phyloP scores from a whole-genome alignment of 1,140 invertebrate genomes.

The Aplysia californica region DNA sequence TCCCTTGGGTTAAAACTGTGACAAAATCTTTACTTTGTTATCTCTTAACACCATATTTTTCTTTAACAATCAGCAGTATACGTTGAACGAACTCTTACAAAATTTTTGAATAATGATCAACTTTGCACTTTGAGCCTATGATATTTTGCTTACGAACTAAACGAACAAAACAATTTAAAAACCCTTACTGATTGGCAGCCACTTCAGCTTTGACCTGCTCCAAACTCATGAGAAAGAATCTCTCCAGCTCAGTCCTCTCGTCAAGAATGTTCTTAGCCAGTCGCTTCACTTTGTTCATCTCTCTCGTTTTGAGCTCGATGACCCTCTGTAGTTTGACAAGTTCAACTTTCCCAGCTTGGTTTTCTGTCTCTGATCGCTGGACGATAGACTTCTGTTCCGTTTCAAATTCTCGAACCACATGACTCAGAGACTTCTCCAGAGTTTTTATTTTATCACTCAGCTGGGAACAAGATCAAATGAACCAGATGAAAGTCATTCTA shows the following conservation, averaged over 20 bases:
- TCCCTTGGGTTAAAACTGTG: no score
- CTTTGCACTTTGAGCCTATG: no score
- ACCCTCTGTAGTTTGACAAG: constrained; percentile 63
- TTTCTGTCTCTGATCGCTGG: constrained; percentile 51
- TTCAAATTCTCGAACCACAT: constrained; percentile 65
- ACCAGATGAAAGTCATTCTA: not conserved
- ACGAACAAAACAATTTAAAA: no score
- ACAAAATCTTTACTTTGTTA: no score
- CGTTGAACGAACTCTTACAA: no score
- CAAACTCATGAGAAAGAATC: constrained; percentile 65
- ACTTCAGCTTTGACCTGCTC: constrained; percentile 66
- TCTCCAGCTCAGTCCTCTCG: constrained; percentile 66
- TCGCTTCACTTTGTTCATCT: constrained; percentile 67
- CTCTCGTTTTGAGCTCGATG: constrained; percentile 65
- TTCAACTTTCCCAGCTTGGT: constrained; percentile 59
- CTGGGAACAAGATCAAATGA: constrained; percentile 37
- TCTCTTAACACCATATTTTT: no score
- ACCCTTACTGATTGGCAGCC: constrained; percentile 63
- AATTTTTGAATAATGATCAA: no score
- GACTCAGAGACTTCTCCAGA: constrained; percentile 64
- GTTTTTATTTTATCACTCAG: constrained; percentile 58
- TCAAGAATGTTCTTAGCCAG: constrained; percentile 67
- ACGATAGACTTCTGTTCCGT: constrained; percentile 49
- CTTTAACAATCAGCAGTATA: no score
- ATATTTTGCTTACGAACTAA: no score